Base-by-base conservation (phyloP, 2,113 vertebrate species). In the Bubalus kerabau region DNA sequence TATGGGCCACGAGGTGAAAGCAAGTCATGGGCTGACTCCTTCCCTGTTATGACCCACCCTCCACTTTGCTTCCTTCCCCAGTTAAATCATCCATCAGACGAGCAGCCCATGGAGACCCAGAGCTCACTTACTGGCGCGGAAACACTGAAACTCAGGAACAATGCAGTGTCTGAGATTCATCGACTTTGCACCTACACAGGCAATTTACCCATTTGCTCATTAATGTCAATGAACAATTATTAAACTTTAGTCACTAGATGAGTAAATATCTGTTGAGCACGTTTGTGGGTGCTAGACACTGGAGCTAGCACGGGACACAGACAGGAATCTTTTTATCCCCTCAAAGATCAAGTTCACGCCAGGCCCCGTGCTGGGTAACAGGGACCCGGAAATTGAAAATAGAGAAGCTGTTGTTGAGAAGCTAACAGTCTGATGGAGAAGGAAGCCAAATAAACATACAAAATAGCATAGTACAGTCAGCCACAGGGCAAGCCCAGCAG, bases 71-170 rank as follows among this genome's bases (percentile, higher is more conserved):
- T 9, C 46, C 23, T 54, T 50, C 81, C 71, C 40, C 30, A 3
- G 2, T 11, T 76, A 52, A 8, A 8, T 3, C 56, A 4, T 74
- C 62, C 7, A 2, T 40, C 1, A 0, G 17, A 87, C 7, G 5
- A 0, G 1, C 3, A 3, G 16, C 14, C 0, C 23, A 2, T 2
- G 14, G 36, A 83, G 24, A 3, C 6, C 3, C 3, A 0, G 52
- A 5, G 60, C 36, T 36, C 16, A 1, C 11, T 15, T 52, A 46
- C 64, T 16, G 17, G 3, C 0, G 1, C 0, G 0, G 14, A 50
- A 52, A 28, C 32, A 6, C 12, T 2, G 48, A 3, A 0, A 0
- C 9, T 21, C 81, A 4, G 15, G 87, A 10, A 14, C 40, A 1
- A 23, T 0, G 11, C 54, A 2, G n/a, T 5, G 16, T 43, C 71